Percentiles rank a stretch among this genome's conserved stretches.
Evolutionary conservation across 2,888 invertebrate genomes (phyloP).

Genomic region (Nipponacmea schrenckii): DNA sequence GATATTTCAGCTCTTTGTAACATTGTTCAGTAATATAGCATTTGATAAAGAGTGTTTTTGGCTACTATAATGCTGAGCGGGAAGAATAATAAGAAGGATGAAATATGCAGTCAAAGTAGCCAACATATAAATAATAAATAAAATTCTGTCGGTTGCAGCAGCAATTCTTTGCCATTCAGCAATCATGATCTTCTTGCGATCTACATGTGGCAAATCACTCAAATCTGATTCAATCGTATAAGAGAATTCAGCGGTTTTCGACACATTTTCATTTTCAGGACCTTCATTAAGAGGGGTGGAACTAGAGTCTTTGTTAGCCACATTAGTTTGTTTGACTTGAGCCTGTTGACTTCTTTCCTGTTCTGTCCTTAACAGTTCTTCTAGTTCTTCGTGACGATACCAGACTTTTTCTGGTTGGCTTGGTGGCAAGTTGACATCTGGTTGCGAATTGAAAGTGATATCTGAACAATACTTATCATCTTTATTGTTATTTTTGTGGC

Average conservation of each 20-base stretch:
- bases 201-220: slow-evolving; percentile 13
- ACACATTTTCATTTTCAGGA: background rate
- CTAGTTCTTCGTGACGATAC: background rate
- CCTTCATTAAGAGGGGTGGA: background rate
- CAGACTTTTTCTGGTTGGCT: background rate
- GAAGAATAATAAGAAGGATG: slow-evolving; percentile 58
- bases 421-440: too few species aligned
- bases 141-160: slow-evolving; percentile 58
- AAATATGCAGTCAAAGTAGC: slow-evolving; percentile 60
- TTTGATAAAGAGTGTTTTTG: slow-evolving; percentile 1
- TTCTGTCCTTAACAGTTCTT: background rate
- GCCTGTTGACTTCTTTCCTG: background rate
- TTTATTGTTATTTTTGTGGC: too few species aligned
- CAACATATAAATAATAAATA: slow-evolving; percentile 63
- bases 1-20: too few species aligned
- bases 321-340: background rate
- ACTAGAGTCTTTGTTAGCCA: background rate
- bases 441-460: too few species aligned
- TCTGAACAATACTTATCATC: too few species aligned
- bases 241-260: background rate
- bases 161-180: slow-evolving; percentile 66
- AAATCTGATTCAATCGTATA: background rate
- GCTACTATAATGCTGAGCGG: slow-evolving; percentile 41
- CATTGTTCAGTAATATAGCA: background rate
- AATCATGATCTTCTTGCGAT: slow-evolving; percentile 47